A percentile compares a stretch with the other conserved stretches of the same genome.
phyloP scores from a whole-genome alignment of 2,113 vertebrate genomes.

The Chauna torquata region DNA sequence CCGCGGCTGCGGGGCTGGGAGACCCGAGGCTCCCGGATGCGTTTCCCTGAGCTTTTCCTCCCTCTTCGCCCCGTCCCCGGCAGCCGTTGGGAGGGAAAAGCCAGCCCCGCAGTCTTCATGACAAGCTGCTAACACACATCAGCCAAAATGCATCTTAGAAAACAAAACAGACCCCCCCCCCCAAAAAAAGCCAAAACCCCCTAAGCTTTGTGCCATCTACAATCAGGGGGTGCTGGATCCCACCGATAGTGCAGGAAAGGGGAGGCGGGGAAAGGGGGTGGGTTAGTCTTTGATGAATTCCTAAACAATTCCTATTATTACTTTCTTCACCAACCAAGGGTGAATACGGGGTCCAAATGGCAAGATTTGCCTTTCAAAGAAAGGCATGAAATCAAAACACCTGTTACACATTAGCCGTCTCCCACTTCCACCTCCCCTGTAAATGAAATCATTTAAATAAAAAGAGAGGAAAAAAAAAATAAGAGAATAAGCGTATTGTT shows the following conservation, averaged over 20 bases:
- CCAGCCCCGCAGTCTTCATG: background rate
- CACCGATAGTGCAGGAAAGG: background rate
- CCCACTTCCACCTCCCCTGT: slow-evolving; percentile 41
- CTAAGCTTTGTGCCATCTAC: background rate
- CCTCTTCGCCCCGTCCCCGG: background rate
- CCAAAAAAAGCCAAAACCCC: background rate
- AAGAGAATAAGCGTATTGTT: background rate
- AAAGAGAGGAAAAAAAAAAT: background rate
- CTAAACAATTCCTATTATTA: slow-evolving; percentile 44
- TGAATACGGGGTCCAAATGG: background rate
- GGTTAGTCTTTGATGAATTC: slow-evolving; percentile 41
- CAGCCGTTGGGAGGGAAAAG: background rate
- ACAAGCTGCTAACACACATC: background rate
- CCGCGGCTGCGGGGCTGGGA: background rate
- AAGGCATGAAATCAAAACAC: slow-evolving; percentile 34
- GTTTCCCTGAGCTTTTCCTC: background rate
- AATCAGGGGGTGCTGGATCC: background rate
- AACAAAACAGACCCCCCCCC: background rate
- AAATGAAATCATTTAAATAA: slow-evolving; percentile 63
- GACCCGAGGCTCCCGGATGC: background rate
- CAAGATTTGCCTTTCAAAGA: slow-evolving; percentile 34
- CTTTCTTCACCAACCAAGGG: background rate
- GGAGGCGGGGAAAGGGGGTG: slow-evolving; percentile 8
- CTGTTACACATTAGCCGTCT: slow-evolving; percentile 59
- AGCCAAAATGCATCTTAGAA: background rate